phyloP scores from a whole-genome alignment of 2,888 invertebrate genomes.

The Meloe dianella region DNA sequence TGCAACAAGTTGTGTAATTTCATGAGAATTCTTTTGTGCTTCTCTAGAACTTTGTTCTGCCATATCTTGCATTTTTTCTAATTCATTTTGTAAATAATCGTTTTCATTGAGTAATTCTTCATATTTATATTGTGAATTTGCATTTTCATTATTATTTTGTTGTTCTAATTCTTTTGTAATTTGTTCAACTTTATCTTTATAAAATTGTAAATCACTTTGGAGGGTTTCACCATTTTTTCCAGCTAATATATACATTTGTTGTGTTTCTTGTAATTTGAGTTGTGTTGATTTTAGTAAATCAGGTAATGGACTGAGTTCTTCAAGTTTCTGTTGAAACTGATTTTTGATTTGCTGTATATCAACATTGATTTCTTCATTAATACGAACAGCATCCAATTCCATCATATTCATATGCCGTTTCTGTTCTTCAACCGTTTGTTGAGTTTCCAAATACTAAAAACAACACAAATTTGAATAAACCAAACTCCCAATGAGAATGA shows the following conservation, averaged over 20 bases:
- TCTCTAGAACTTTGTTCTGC: too few relatives aligned
- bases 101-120: conserved; percentile 54
- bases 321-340: conserved; percentile 75
- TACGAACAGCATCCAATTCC: conserved; percentile 74
- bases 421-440: conserved; percentile 75
- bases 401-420: conserved; percentile 71
- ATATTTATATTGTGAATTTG: conserved; percentile 46
- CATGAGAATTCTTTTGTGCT: conserved; percentile 74
- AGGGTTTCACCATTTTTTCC: conserved; percentile 72
- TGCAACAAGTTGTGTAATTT: conserved; percentile 69
- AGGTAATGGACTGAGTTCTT: conserved; percentile 72
- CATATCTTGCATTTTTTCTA: too few relatives aligned
- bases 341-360: conserved; percentile 74
- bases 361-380: conserved; percentile 73
- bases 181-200: conserved; percentile 61
- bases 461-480: too few relatives aligned
- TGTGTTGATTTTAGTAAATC: conserved; percentile 74
- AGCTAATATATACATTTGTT: conserved; percentile 70
- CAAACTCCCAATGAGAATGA: too few relatives aligned
- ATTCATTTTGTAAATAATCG: conserved; percentile 53
- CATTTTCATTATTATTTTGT: conserved; percentile 62
- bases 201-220: conserved; percentile 68
- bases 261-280: conserved; percentile 70
- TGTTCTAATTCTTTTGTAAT: conserved; percentile 62
- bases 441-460: conserved; percentile 71